Conservation (phyloP, 2,888 invertebrate genomes). For the Drymonia ruficornis region DNA sequence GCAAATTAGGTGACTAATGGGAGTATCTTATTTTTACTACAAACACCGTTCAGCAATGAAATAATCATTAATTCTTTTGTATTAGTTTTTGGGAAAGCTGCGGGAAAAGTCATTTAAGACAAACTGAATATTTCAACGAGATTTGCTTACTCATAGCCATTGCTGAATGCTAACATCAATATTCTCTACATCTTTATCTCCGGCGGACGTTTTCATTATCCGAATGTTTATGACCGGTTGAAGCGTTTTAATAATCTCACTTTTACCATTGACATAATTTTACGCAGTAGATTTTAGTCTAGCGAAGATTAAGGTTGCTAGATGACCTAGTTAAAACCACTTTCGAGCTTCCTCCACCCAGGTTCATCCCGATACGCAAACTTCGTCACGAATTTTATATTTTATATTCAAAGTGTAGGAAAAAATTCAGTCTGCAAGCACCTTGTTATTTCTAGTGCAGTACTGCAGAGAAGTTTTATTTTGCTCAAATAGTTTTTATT, state of each 20-base stretch:
- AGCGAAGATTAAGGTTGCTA: not conserved
- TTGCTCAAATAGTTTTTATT: no score
- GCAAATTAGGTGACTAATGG: no score
- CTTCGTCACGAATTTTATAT: not conserved
- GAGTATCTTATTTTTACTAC: no score
- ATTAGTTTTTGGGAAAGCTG: no score
- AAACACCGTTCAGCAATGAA: no score
- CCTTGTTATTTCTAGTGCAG: not conserved
- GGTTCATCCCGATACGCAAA: not conserved
- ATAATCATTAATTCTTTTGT: no score
- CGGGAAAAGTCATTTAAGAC: no score
- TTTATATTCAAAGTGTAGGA: not conserved
- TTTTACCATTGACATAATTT: slow-evolving; percentile 4
- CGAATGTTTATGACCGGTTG: not conserved
- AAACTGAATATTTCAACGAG: no score
- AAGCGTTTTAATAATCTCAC: not conserved
- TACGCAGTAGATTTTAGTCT: not conserved
- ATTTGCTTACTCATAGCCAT: no score
- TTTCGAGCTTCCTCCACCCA: not conserved
- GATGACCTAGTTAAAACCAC: slow-evolving; percentile 4
- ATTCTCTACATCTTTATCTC: not conserved
- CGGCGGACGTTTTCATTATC: not conserved
- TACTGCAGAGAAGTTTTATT: no score
- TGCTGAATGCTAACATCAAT: not conserved
- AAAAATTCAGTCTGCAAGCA: not conserved